Conservation (phyloP, 1,140 invertebrate genomes). For the Meteorus sp. region DNA sequence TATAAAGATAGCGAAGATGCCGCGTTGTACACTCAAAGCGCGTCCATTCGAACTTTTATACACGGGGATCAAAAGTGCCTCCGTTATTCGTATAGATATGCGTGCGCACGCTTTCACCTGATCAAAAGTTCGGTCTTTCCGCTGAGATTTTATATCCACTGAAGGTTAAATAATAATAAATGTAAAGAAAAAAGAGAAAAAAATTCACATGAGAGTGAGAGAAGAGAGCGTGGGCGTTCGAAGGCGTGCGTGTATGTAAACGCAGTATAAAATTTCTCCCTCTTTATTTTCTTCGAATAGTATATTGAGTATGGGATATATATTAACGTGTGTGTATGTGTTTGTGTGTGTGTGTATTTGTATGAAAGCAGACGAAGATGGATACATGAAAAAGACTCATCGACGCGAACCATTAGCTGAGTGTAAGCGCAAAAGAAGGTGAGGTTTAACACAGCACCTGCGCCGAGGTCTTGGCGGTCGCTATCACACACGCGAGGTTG, state of each 20-base stretch:
- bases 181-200: background rate
- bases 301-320: background rate
- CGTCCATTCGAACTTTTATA: conserved; percentile 7
- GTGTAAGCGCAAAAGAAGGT: background rate
- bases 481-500: conserved; percentile 31
- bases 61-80: conserved; percentile 11
- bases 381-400: too few relatives aligned
- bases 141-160: too few relatives aligned
- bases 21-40: background rate
- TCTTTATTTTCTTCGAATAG: too few relatives aligned
- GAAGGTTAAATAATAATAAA: background rate
- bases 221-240: conserved; percentile 9
- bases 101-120: conserved; percentile 8
- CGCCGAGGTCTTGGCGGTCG: background rate
- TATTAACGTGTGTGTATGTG: background rate
- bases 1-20: conserved; percentile 6
- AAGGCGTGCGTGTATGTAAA: conserved; percentile 9
- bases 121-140: background rate
- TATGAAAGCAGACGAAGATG: background rate
- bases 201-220: conserved; percentile 8
- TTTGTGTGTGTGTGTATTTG: background rate
- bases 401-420: background rate
- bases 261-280: background rate
- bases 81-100: conserved; percentile 12
- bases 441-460: conserved; percentile 7